Evolutionary conservation across 2,113 vertebrate species (phyloP), one percentile per base, ranked within the genome.

Genomic region (Gopherus flavomarginatus): DNA sequence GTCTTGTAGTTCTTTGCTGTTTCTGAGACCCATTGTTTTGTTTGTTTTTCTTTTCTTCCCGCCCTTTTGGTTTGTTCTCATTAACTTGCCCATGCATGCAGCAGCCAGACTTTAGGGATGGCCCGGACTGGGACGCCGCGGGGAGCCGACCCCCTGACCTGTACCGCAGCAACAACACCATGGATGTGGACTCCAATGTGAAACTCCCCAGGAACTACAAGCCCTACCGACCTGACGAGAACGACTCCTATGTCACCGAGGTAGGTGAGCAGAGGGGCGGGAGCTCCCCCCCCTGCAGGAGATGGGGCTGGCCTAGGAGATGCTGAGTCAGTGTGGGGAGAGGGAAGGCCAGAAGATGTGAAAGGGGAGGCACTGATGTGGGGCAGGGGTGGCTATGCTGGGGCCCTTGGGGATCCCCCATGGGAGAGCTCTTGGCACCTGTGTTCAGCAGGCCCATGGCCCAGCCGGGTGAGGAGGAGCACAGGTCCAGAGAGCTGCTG

Each of bases 51-150:
- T 96, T 94, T 96, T 52, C 82, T 96, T 92, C 95, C 97, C 95
- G 97, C 95, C 98, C 95, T 96, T 96, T 98, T 98, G 98, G 97
- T 97, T 98, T 98, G 98, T 98, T 98, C 97, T 99, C 99, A 99
- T 99, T 99, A 99, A 99, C 99, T 98, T 98, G 98, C 99, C 99
- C 99, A 99, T 98, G 98, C 98, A 98, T 99, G 98, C 98, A 99
- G 99, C 99, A 99, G 95, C 97, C 99, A 98, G 99, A 99, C 98
- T 99, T 98, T 99, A 99, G 99, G 98, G 99, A 99, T 94, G 97
- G 98, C 96, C 97, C 97, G 94, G 98, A 98, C 80, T 94, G 93
- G 94, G 88, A 98, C 93, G 95, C 97, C 87, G 97, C 97, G 97
- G 96, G 98, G 96, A 88, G 90, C 83, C 94, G 83, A 57, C 26